phyloP scores from a whole-genome alignment of 2,113 vertebrate species.

The Serilophus lunatus region DNA sequence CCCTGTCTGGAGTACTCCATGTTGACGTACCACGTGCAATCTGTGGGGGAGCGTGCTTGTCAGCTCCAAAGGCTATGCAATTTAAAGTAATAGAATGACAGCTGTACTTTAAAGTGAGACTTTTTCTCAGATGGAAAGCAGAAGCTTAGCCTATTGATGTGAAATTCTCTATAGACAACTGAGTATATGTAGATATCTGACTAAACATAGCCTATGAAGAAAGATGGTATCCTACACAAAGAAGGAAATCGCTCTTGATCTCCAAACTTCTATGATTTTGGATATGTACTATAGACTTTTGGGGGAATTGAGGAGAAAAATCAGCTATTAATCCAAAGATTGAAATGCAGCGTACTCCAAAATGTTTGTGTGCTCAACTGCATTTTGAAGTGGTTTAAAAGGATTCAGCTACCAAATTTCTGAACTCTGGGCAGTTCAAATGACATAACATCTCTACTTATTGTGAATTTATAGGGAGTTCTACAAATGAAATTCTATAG shows the following conservation, averaged over 20 bases:
- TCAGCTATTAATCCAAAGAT: background rate
- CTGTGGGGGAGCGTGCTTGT: background rate
- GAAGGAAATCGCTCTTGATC: background rate
- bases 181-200: background rate
- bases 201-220: background rate
- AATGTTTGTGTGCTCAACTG: fast-evolving
- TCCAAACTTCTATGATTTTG: background rate
- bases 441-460: background rate
- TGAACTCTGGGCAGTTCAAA: background rate
- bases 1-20: background rate
- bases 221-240: background rate
- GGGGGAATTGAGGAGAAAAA: background rate
- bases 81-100: background rate
- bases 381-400: background rate
- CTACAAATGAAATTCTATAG: background rate
- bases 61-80: background rate
- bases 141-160: background rate
- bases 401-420: background rate
- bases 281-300: background rate
- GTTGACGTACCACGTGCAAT: background rate
- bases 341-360: background rate
- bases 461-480: background rate
- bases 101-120: background rate
- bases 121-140: background rate
- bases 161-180: background rate